phyloP scores from a whole-genome alignment of 2,888 invertebrate genomes.

The Lepidochrysops patricia region DNA sequence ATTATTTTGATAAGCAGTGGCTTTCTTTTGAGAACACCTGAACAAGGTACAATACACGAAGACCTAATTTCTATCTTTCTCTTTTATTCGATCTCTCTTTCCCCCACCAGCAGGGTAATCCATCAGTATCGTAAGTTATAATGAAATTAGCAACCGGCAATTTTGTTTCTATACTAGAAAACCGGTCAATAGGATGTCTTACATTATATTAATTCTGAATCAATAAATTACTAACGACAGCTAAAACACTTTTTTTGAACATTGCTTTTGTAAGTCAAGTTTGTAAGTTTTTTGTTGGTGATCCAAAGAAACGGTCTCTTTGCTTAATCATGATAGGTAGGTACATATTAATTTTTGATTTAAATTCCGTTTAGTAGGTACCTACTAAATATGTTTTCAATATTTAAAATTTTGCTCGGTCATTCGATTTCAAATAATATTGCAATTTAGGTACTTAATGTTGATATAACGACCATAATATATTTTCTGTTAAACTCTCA shows the following conservation, averaged over 20 bases:
- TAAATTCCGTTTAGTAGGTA: too few species aligned
- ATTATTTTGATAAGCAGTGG: background rate
- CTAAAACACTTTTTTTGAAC: background rate
- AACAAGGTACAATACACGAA: background rate
- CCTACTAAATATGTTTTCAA: too few species aligned
- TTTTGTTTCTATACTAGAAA: background rate
- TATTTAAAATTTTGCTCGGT: too few species aligned
- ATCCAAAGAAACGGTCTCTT: too few species aligned
- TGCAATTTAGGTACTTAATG: too few species aligned
- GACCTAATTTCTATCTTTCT: background rate
- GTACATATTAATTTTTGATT: too few species aligned
- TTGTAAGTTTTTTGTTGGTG: too few species aligned
- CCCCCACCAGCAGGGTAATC: background rate
- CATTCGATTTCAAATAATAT: too few species aligned
- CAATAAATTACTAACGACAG: background rate
- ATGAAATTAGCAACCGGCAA: background rate
- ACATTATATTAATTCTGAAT: background rate
- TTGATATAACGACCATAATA: too few species aligned
- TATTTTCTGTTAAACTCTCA: too few species aligned
- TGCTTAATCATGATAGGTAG: too few species aligned
- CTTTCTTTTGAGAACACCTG: background rate
- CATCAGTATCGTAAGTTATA: background rate
- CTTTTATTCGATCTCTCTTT: background rate
- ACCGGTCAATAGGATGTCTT: background rate
- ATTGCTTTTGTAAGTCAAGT: too few species aligned